Conservation (phyloP, 2,888 invertebrate species). For the Phragmatobia fuliginosa region DNA sequence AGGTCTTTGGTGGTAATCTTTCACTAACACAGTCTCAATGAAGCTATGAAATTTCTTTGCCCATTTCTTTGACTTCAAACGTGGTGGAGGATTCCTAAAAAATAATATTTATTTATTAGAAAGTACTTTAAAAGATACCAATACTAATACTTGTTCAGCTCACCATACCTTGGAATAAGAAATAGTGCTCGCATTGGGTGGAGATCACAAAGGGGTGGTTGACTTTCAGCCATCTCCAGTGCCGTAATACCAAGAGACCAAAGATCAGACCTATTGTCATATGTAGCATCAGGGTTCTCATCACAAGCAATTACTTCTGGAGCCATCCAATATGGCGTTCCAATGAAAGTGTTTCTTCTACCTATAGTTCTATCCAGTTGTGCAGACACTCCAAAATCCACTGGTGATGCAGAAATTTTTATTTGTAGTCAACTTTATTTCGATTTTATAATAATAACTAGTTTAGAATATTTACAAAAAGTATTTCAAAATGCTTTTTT, state of each 20-base stretch:
- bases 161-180: constrained; percentile 93
- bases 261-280: constrained; percentile 98
- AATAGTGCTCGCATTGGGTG: constrained; percentile 99
- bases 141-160: background rate
- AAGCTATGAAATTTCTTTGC: constrained; percentile 99
- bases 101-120: background rate
- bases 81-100: constrained; percentile 96
- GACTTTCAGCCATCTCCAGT: constrained; percentile 99
- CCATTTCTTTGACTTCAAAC: constrained; percentile 99
- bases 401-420: constrained; percentile 77
- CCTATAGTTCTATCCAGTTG: constrained; percentile 99
- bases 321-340: constrained; percentile 99
- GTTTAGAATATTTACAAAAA: background rate
- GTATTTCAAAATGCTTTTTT: background rate
- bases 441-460: background rate
- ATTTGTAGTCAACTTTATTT: background rate
- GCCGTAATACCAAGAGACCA: constrained; percentile 99
- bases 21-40: constrained; percentile 99
- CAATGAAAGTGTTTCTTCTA: constrained; percentile 99
- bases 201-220: constrained; percentile 99
- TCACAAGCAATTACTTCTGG: constrained; percentile 99
- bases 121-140: background rate
- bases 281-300: constrained; percentile 99
- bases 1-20: constrained; percentile 99
- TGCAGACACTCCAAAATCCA: constrained; percentile 99